phyloP scores from a whole-genome alignment of 2,113 vertebrate species.

The Eublepharis macularius region DNA sequence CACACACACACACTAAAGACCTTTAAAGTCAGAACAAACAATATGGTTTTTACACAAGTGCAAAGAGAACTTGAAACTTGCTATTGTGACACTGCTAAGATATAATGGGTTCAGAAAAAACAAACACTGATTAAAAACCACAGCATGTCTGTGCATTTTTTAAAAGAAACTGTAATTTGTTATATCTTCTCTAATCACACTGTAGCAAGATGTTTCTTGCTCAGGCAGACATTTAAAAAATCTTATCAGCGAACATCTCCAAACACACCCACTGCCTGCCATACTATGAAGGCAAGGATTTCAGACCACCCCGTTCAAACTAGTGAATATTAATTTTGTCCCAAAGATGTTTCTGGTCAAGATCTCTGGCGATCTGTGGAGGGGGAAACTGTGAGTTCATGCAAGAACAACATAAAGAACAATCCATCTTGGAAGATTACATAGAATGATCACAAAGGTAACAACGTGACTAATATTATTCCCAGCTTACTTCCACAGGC shows the following conservation, averaged over 20 bases:
- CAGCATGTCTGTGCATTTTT: neutral
- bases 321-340: neutral
- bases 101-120: neutral
- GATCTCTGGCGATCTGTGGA: neutral
- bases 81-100: neutral
- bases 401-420: neutral
- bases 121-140: neutral
- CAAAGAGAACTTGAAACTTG: neutral
- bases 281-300: neutral
- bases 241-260: no score
- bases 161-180: neutral
- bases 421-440: neutral
- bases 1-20: neutral
- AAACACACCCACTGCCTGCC: neutral
- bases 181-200: neutral
- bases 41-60: neutral
- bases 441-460: neutral
- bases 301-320: neutral
- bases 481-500: neutral
- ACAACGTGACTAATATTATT: accelerated
- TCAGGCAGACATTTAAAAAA: neutral
- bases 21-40: neutral
- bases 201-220: neutral
- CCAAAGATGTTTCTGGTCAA: neutral
- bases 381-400: no score